Evolutionary conservation across 2,888 invertebrate genomes (phyloP), one percentile per base, ranked within the genome.

Genomic region (Uloborus plumipes): DNA sequence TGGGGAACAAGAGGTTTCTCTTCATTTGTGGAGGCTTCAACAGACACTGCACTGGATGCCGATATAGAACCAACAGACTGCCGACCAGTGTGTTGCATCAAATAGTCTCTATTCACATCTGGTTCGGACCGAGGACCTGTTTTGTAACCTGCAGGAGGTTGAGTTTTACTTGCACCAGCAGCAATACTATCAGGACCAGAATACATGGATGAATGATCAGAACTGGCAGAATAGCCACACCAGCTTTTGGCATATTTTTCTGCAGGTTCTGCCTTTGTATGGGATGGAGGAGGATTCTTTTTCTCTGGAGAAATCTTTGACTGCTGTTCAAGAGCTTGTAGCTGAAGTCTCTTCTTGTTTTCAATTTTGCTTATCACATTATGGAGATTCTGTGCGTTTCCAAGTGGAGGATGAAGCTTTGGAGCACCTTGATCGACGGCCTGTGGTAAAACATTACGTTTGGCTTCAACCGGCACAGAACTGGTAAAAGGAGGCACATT

Each of bases 11-110:
- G 49, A 69, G 76, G 67, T 47, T 83, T 83, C 9, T 83, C 83
- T 18, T 53, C 55, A 55, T 67, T 61, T 9, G 62, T 16, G 20
- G 72, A 66, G 22, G 71, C 59, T 16, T 75, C 76, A 13, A 50
- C 53, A 26, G 76, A 76, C 31, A 76, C 61, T 9, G 65, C 74
- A 69, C 75, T 81, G 39, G 73, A 80, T 9, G 62, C 74, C 50
- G 80, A 81, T 51, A 74, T 49, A 3, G 80, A 81, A 4, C 80
- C 80, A 13, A 81, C 80, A 20, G 80, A 81, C 1, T 74, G 80
- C 18, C 80, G 47, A 20, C 80, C 80, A 13, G 80, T 74, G 11
- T 64, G 74, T n/a, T 11, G 47, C 50, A 70, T 31, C 0, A 53
- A 50, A 62, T 81, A 70, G n/a, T 70, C 70, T n/a, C 77, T 61